Evolutionary conservation across 2,797 vertebrate genomes (phyloP).

Genomic region (Myripristis jacobus): DNA sequence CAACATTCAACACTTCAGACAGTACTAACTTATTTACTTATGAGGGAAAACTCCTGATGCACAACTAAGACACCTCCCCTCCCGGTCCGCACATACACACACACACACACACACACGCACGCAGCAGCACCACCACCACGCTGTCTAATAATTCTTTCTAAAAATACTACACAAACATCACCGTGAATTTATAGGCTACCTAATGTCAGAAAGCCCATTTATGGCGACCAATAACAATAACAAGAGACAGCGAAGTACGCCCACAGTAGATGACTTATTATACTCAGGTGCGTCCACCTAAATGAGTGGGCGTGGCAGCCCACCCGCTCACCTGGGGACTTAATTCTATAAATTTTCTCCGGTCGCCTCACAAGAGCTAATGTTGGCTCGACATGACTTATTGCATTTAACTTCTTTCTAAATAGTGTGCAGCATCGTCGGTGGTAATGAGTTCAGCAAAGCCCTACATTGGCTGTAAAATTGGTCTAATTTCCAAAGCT

Average conservation of each 20-base stretch:
- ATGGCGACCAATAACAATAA: no score
- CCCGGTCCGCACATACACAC: no score
- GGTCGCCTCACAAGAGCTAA: accelerated
- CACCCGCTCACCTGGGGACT: constrained; percentile 44
- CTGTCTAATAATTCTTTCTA: no score
- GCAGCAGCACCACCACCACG: no score
- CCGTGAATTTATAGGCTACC: no score
- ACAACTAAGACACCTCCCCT: no score
- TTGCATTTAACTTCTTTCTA: background rate
- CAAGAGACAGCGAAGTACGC: background rate
- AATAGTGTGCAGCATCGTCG: background rate
- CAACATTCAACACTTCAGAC: no score
- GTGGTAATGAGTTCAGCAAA: constrained; percentile 87
- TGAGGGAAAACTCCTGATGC: no score
- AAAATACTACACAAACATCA: no score
- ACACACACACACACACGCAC: no score
- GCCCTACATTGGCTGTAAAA: constrained; percentile 91
- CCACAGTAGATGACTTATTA: background rate
- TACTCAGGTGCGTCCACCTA: constrained; percentile 50
- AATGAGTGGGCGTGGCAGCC: constrained; percentile 58
- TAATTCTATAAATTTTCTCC: constrained; percentile 51
- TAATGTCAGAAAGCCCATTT: no score
- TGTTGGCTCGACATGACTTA: background rate
- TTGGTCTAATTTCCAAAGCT: constrained; percentile 93
- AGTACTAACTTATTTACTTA: no score